Evolutionary conservation across 2,113 vertebrate species (phyloP).

Genomic region (Caranx melampygus): DNA sequence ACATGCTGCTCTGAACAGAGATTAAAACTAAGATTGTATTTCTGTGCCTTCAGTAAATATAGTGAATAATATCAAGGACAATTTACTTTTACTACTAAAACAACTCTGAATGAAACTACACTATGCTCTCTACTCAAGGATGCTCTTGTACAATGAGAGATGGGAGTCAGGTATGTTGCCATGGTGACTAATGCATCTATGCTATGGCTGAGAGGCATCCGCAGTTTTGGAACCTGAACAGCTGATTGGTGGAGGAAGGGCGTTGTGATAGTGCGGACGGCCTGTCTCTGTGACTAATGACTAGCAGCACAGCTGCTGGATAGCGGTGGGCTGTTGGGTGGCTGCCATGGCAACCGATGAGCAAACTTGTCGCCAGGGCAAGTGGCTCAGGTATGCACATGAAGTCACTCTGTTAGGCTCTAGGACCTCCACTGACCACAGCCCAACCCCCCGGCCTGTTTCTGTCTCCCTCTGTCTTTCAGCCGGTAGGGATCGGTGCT

Average conservation of each 20-base stretch:
- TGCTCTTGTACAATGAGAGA: slow-evolving; percentile 46
- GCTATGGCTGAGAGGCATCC: slow-evolving; percentile 53
- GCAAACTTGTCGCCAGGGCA: slow-evolving; percentile 53
- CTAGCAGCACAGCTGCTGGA: slow-evolving; percentile 68
- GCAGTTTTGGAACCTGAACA: slow-evolving; percentile 61
- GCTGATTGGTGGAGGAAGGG: slow-evolving; percentile 70
- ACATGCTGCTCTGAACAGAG: not conserved
- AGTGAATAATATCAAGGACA: not conserved
- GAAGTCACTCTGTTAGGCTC: slow-evolving; percentile 29
- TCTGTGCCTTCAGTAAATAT: slow-evolving; percentile 1
- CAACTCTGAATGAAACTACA: slow-evolving; percentile 58
- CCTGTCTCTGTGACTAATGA: slow-evolving; percentile 78
- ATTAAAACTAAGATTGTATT: slow-evolving; percentile 11
- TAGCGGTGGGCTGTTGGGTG: slow-evolving; percentile 52
- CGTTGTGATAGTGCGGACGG: slow-evolving; percentile 56
- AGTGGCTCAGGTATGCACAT: slow-evolving; percentile 63
- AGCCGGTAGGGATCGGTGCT: slow-evolving; percentile 14
- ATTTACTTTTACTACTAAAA: not conserved
- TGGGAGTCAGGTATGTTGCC: slow-evolving; percentile 70
- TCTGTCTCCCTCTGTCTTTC: slow-evolving; percentile 57
- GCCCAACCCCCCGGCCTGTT: slow-evolving; percentile 32
- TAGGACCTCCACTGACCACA: slow-evolving; percentile 33
- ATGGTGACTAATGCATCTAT: slow-evolving; percentile 69
- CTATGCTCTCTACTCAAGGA: slow-evolving; percentile 58
- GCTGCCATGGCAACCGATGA: slow-evolving; percentile 74